Base-by-base conservation (phyloP, 2,113 vertebrate species). In the Petroica traversi region DNA sequence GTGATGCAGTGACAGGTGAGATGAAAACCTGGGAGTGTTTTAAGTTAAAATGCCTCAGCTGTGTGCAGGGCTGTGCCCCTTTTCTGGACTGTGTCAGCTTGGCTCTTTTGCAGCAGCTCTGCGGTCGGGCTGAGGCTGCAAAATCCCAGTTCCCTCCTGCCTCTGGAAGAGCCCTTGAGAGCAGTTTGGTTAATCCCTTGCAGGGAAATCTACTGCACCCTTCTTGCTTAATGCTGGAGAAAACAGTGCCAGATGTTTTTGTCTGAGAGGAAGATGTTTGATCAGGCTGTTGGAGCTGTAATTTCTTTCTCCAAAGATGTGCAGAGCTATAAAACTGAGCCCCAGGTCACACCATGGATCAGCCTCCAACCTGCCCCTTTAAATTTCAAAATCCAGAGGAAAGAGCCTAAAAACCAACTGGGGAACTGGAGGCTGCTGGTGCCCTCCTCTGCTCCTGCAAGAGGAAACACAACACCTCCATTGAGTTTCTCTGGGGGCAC, bases 271-370 rank as follows among this genome's bases (percentile, higher is more conserved):
- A 79, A 33, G 79, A 77, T 82, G 66, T 58, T 76, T 85, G 80
- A 29, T 91, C 4, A 19, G 63, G 33, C 48, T 85, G 67, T 71
- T 22, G 51, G 91, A 69, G 49, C 66, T 15, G 41, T 91, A 54
- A 84, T 96, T 93, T 93, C 59, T 91, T 58, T 88, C 49, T 55
- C n/a, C 71, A 93, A 63, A 78, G 91, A 91, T 92, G 74, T 89
- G 51, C 71, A 80, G 91, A 88, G 68, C 85, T 94, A 67, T 85
- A 90, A 93, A 96, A 93, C 43, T 79, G 83, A 87, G 24, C 58
- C 34, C 6, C 46, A 51, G 63, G 64, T 96, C 68, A 76, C 15
- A 23, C 5, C 29, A 5, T 17, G 34, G 55, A 40, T 80, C 77
- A 68, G 5, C 11, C 40, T 62, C 29, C 36, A 34, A 16, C 8